Conservation (phyloP, 1,140 invertebrate species). For the Asobara japonica region DNA sequence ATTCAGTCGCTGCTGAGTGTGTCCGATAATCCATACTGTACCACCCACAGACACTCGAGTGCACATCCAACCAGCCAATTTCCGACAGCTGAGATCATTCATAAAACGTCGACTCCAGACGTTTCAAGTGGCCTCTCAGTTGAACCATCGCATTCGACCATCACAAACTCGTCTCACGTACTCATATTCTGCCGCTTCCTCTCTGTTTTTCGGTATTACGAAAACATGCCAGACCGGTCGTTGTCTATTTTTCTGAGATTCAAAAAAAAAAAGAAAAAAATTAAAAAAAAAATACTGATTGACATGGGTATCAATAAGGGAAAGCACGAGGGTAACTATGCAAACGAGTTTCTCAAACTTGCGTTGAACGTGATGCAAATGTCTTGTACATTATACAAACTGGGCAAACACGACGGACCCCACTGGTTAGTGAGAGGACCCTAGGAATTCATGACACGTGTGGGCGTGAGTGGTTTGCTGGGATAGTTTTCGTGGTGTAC, state of each 20-base stretch:
- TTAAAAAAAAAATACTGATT: not conserved
- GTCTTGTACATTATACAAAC: constrained; percentile 12
- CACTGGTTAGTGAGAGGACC: constrained; percentile 8
- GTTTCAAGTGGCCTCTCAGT: constrained; percentile 3
- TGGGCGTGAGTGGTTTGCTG: constrained; percentile 7
- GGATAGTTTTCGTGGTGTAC: not conserved
- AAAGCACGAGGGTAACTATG: not conserved
- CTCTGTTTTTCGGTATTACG: not conserved
- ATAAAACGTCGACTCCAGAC: constrained; percentile 28
- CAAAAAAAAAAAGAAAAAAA: not conserved
- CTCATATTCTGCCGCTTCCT: not conserved
- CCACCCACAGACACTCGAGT: constrained; percentile 23
- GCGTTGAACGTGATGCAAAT: constrained; percentile 8
- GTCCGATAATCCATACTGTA: constrained; percentile 26
- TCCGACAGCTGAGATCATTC: constrained; percentile 34
- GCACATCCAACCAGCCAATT: constrained; percentile 31
- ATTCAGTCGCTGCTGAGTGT: constrained; percentile 13
- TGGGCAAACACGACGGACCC: constrained; percentile 9
- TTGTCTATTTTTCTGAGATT: not conserved
- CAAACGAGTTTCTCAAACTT: constrained; percentile 13
- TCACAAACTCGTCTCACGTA: not conserved
- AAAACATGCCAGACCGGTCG: not conserved
- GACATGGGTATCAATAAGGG: not conserved
- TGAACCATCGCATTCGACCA: not conserved
- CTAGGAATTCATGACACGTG: constrained; percentile 12